Evolutionary conservation across 2,113 vertebrate genomes (phyloP).

Genomic region (Cygnus buccinator): DNA sequence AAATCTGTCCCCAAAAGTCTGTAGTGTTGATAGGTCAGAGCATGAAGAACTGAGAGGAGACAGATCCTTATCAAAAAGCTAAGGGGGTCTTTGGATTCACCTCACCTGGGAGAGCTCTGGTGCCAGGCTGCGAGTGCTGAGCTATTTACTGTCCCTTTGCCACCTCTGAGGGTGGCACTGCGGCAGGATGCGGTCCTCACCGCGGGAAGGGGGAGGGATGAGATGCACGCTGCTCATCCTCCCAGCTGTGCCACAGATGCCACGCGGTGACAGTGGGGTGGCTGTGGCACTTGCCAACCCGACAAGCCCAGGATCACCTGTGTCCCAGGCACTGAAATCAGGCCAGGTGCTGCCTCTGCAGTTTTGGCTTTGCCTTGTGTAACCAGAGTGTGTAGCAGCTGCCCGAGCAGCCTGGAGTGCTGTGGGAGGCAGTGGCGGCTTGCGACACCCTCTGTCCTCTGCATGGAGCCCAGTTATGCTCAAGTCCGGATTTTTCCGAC

Average conservation of each 20-base stretch:
- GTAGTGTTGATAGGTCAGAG: accelerated
- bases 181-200: too few relatives aligned
- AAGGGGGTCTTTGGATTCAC: neutral
- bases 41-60: neutral
- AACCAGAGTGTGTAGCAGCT: neutral
- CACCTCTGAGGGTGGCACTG: too few relatives aligned
- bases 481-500: neutral
- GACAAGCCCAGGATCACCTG: too few relatives aligned
- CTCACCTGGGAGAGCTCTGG: neutral
- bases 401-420: too few relatives aligned
- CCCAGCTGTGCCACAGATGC: too few relatives aligned
- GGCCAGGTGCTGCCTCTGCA: neutral
- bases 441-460: neutral
- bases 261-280: too few relatives aligned
- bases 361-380: neutral
- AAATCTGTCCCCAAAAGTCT: neutral
- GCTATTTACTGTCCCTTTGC: too few relatives aligned
- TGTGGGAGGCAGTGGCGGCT: neutral
- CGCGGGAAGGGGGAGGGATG: too few relatives aligned
- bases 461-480: accelerated
- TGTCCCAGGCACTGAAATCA: too few relatives aligned
- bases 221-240: too few relatives aligned
- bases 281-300: too few relatives aligned
- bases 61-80: neutral
- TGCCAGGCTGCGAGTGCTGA: too few relatives aligned